Evolutionary conservation across 2,113 vertebrate genomes (phyloP), one percentile per base, ranked within the genome.

Genomic region (Maccullochella peelii): DNA sequence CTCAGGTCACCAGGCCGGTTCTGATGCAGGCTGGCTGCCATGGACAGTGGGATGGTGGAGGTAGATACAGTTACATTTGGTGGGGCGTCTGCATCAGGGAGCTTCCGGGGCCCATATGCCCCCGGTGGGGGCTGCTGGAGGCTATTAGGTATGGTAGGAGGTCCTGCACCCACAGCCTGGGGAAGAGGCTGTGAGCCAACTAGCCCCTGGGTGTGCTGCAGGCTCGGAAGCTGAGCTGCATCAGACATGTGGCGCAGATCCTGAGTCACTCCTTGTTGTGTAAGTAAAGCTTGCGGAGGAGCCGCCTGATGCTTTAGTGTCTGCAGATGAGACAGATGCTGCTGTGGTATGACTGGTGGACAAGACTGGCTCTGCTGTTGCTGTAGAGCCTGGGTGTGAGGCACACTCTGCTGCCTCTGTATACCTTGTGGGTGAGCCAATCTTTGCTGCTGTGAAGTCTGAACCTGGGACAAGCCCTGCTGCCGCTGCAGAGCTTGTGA

Each of bases 61-160:
- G 98, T 99, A 98, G 98, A 99, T 96, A 99, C 98, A 89, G 98
- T 99, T 95, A 99, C 97, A 94, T 99, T 99, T 91, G 98, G 98
- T 86, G 98, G 98, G 58, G 97, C 98, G 20, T 99, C 98, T 66
- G 97, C 97, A 62, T 99, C 97, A 2, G 97, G 96, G 91, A 98
- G 96, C 96, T 99, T 99, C 85, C 98, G 96, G 77, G 95, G 94
- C 83, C 97, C 97, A 44, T 97, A 97, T 49, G 96, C 86, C 87
- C 95, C 95, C 0, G 84, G 85, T 0, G 94, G 93, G 57, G 94
- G 95, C 92, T 97, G 94, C 81, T 95, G 95, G 25, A 95, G 92
- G 89, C 95, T 93, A 18, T 89, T 83, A 58, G 93, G 55, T 2
- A 95, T 71, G 33, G 77, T 66, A 0, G 95, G 87, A 82, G 97